phyloP scores from a whole-genome alignment of 2,113 vertebrate genomes.

The Pogona vitticeps region DNA sequence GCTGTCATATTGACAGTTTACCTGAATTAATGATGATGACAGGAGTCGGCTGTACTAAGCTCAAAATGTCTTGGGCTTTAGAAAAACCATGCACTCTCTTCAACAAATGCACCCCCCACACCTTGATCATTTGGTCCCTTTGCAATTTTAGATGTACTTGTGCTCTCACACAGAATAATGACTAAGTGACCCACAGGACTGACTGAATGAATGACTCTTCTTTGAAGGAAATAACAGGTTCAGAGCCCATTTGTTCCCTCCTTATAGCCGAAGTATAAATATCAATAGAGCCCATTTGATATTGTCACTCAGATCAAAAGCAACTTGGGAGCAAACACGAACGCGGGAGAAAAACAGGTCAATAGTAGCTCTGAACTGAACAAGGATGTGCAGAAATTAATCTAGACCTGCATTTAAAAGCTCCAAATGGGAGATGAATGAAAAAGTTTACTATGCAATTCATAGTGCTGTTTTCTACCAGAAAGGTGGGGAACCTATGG shows the following conservation, averaged over 20 bases:
- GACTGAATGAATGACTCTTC: neutral
- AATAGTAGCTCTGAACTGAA: neutral
- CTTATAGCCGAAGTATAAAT: neutral
- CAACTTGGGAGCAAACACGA: neutral
- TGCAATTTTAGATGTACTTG: slow-evolving; percentile 8
- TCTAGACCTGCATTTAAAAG: neutral
- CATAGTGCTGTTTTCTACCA: neutral
- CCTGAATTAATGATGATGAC: neutral
- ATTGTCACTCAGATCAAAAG: slow-evolving; percentile 25
- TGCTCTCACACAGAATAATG: slow-evolving; percentile 11
- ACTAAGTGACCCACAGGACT: slow-evolving; percentile 5
- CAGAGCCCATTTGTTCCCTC: neutral
- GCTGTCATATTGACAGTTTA: neutral
- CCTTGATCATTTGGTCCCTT: slow-evolving; percentile 7
- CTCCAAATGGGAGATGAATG: neutral
- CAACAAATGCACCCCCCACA: neutral
- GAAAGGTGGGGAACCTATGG: neutral
- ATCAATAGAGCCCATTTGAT: slow-evolving; percentile 19
- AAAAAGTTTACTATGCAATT: neutral
- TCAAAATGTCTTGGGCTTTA: neutral
- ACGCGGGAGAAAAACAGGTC: neutral
- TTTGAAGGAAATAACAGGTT: slow-evolving; percentile 22
- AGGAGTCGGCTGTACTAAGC: neutral
- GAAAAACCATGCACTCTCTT: neutral
- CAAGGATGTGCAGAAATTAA: neutral